Percentiles rank a stretch among this genome's conserved stretches.
phyloP scores from a whole-genome alignment of 2,888 invertebrate genomes.

The Nephrocerus scutellatus region DNA sequence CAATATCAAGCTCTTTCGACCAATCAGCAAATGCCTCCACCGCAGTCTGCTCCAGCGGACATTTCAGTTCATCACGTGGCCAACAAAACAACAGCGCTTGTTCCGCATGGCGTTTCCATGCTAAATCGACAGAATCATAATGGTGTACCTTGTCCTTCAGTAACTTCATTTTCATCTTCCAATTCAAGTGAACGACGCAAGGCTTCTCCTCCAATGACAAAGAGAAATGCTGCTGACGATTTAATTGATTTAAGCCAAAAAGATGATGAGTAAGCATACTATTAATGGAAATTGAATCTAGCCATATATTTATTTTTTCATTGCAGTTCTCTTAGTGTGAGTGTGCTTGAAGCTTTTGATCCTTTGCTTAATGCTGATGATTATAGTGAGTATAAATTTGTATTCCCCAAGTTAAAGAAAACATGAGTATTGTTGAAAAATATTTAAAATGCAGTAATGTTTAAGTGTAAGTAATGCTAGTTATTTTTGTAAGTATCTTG shows the following conservation, averaged over 20 bases:
- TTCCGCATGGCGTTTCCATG: no score
- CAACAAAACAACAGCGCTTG: no score
- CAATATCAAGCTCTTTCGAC: slow-evolving; percentile 15
- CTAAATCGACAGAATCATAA: no score
- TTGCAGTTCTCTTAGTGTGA: slow-evolving; percentile 45
- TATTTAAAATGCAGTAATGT: no score
- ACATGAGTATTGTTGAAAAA: no score
- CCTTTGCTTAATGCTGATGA: slow-evolving; percentile 62
- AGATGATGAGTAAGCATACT: slow-evolving; percentile 45
- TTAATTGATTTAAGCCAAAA: slow-evolving; percentile 42
- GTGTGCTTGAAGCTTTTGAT: slow-evolving; percentile 77
- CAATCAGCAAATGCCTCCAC: neutral
- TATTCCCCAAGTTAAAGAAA: no score
- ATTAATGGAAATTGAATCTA: slow-evolving; percentile 1
- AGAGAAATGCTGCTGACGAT: slow-evolving; percentile 38
- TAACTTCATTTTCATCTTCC: no score
- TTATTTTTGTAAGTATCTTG: no score
- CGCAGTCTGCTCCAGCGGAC: slow-evolving; percentile 18
- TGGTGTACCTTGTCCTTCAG: no score
- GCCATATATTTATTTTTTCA: slow-evolving; percentile 5
- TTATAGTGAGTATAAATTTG: slow-evolving; percentile 28
- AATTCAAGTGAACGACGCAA: no score
- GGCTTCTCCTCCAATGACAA: no score
- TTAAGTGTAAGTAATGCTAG: no score
- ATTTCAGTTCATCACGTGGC: slow-evolving; percentile 9